Evolutionary conservation across 1,140 invertebrate genomes (phyloP).

Genomic region (Conus betulinus): DNA sequence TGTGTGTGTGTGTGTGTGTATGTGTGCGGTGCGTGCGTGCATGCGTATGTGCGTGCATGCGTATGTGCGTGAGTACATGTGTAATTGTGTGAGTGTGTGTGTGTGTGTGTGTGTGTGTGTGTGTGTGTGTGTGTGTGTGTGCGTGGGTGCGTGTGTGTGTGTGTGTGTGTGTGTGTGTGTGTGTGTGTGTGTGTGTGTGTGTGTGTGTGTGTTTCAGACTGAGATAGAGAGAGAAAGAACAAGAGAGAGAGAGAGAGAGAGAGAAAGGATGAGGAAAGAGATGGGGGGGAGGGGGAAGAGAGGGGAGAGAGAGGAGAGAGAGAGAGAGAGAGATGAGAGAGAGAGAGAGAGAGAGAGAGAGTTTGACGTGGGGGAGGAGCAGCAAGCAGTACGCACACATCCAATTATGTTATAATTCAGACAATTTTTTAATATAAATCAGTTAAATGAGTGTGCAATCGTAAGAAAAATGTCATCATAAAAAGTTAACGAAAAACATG

Average conservation of each 20-base stretch:
- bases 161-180: background rate
- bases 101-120: background rate
- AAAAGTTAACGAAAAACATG: too few relatives aligned
- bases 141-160: background rate
- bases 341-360: too few relatives aligned
- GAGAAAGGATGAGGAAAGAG: background rate
- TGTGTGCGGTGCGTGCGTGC: background rate
- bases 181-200: background rate
- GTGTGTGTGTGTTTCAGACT: background rate
- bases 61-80: background rate
- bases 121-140: background rate
- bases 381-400: too few relatives aligned
- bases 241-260: background rate
- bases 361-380: too few relatives aligned
- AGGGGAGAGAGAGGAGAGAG: too few relatives aligned
- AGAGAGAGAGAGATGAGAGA: too few relatives aligned
- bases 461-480: too few relatives aligned
- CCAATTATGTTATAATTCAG: too few relatives aligned
- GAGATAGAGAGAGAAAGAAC: background rate
- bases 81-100: background rate
- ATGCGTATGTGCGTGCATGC: background rate
- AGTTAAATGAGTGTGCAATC: too few relatives aligned
- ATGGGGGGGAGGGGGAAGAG: too few relatives aligned
- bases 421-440: too few relatives aligned
- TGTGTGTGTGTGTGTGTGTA: conserved; percentile 7